phyloP scores from a whole-genome alignment of 2,797 vertebrate species.

The Acrossocheilus fasciatus region DNA sequence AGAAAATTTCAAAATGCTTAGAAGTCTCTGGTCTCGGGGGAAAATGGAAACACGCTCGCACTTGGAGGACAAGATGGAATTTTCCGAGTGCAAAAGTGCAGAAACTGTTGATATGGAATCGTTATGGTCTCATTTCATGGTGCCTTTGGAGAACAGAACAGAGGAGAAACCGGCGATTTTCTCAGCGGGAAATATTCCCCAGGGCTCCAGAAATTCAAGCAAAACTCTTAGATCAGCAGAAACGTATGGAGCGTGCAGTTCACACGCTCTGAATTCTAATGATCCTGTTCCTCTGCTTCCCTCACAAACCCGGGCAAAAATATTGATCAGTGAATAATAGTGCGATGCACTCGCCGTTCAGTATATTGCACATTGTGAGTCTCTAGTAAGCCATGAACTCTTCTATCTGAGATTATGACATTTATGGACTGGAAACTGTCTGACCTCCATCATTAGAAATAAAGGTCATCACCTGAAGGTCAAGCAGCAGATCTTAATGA shows the following conservation, averaged over 20 bases:
- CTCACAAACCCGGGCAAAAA: conserved; percentile 15
- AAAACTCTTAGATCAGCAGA: conserved; percentile 47
- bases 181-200: conserved; percentile 26
- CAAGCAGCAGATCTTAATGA: neutral
- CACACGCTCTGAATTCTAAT: conserved; percentile 32
- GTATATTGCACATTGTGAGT: neutral
- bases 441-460: conserved; percentile 12
- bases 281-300: neutral
- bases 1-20: neutral
- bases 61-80: neutral
- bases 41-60: neutral
- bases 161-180: conserved; percentile 31
- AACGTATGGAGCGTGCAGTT: neutral
- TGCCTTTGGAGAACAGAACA: conserved; percentile 33
- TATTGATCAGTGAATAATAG: conserved; percentile 31
- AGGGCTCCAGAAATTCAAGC: conserved; percentile 25
- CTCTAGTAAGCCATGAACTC: neutral
- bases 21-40: neutral
- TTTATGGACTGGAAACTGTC: neutral
- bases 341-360: neutral
- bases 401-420: neutral
- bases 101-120: neutral
- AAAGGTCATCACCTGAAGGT: conserved; percentile 43
- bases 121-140: conserved; percentile 24
- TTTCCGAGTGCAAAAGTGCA: conserved; percentile 19